Evolutionary conservation across 2,888 invertebrate genomes (phyloP), one percentile per base, ranked within the genome.

Genomic region (Linnaemya vulpina): DNA sequence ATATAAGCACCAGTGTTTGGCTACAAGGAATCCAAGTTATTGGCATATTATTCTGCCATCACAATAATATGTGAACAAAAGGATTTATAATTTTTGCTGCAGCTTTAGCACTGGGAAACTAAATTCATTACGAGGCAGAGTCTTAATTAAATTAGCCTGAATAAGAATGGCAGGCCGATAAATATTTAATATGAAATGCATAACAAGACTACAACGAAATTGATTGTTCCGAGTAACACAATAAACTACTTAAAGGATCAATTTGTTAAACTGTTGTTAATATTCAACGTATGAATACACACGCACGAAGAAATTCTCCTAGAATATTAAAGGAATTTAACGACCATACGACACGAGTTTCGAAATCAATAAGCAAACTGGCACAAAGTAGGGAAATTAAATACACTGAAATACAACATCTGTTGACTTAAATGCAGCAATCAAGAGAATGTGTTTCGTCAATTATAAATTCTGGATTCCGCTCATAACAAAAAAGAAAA

Each of bases 41-140:
- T 38, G 38, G 7, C 70, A 40, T 43, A 30, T 58, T 25, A 71
- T 60, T 63, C 7, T 75, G 20, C 65, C 65, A 55, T 75, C 30
- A 43, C 65, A 63, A 75, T 75, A 55, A 63, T 65, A 65, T 65
- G 43, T 65, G 30, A 63, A 53, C 65, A 25, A 43, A 75, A 75
- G 11, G 20, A 65, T 75, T 58, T 60, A 46, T 46, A 46, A 60
- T 71, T 71, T 75, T 75, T 30, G 30, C 30, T 30, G 5, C 3
- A 30, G 30, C 30, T 5, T 3, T 30, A 5, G 40, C 65, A n/a
- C 15, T 17, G 20, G 17, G 46, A 71, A 60, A 9, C 35, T 3
- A 60, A 30, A 46, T 58, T 13, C 46, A 20, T 46, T 71, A 30
- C 60, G 71, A 71, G 30, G 11, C 17, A 38, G 25, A 55, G n/a